Evolutionary conservation across 1,140 invertebrate species (phyloP), one percentile per base, ranked within the genome.

Genomic region (Myzus persicae): DNA sequence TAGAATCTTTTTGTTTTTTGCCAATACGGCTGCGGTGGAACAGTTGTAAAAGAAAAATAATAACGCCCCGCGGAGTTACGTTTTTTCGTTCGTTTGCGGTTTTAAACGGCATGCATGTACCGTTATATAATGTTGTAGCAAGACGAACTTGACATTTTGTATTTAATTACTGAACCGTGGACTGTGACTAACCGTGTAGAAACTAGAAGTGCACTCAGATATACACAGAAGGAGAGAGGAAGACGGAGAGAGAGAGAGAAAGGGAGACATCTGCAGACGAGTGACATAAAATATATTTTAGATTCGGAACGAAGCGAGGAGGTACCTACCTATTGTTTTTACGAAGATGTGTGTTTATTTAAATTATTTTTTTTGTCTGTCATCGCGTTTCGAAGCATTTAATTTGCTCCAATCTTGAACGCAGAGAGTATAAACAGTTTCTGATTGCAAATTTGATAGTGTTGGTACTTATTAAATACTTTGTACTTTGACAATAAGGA

Each of bases 101-200:
- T 85, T 85, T 31, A 40, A 82, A 40, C 40, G 14, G 9, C 42
- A 20, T 26, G 9, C 42, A 20, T n/a, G 44, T 88, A 88, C 85
- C 85, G 85, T 88, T 88, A 88, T 48, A 88, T 67, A 67, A 67
- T 76, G 36, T 18, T 76, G 46, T 48, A 8, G 31, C 2, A 48
- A n/a, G 42, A 48, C 44, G 38, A 48, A 88, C 85, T 88, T 88
- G 85, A 88, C 85, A 88, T 88, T 87, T 87, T n/a, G 42, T 31
- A 48, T 46, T 36, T 31, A 48, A 88, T 88, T 36, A 48, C 44
- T 48, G 85, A 88, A 88, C 85, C 85, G 20, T 88, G 85, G 36
- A 88, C 44, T 48, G 85, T 88, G 44, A 88, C 85, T 48, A 48
- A 48, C 85, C 44, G 85, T 22, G 42, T 42, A 85, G 82, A 40